Evolutionary conservation across 2,888 invertebrate genomes (phyloP), one percentile per base, ranked within the genome.

Genomic region (Neria commutata): DNA sequence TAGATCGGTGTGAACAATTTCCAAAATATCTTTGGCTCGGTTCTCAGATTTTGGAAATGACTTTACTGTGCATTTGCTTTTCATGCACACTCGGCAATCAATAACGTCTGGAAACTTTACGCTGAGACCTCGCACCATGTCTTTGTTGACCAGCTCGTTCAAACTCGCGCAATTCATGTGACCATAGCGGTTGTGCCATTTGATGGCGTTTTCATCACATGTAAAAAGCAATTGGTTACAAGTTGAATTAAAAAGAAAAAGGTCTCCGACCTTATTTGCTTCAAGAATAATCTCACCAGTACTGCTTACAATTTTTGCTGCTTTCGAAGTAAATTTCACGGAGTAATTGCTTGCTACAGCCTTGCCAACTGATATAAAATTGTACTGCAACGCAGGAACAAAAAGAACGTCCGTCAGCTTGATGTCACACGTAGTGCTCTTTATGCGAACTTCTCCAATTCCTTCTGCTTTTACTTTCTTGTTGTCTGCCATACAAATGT

Each of bases 1-100:
- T 8, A 65, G 54, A 54, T 64, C 59, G 2, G 58, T 56, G 45
- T 68, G 63, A 3, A 67, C 42, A 4, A 67, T 3, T 17, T 61
- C 60, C 34, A 64, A 61, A n/a, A 60, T 1, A n/a, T 55, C 19
- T 4, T 52, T 42, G 1, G 56, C 17, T 10, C 60, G 56, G 17
- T 54, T 54, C 46, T 56, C 55, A 6, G 59, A 53, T 21, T 54
- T 11, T 14, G 59, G 37, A 62, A 61, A 66, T 8, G 54, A 26
- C 10, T 56, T 56, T 0, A 57, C 50, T 51, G 53, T 57, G 17
- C 60, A 50, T 37, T 64, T 63, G 25, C 63, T 54, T n/a, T 57
- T 42, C 54, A 60, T 58, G 52, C 66, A 65, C 10, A 42, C 56
- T 11, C 42, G 23, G 34, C 60, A 62, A 29, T 49, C 19, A 10